A percentile compares a stretch with the other conserved stretches of the same genome.
phyloP scores from a whole-genome alignment of 2,888 invertebrate species.

The Empis livida region DNA sequence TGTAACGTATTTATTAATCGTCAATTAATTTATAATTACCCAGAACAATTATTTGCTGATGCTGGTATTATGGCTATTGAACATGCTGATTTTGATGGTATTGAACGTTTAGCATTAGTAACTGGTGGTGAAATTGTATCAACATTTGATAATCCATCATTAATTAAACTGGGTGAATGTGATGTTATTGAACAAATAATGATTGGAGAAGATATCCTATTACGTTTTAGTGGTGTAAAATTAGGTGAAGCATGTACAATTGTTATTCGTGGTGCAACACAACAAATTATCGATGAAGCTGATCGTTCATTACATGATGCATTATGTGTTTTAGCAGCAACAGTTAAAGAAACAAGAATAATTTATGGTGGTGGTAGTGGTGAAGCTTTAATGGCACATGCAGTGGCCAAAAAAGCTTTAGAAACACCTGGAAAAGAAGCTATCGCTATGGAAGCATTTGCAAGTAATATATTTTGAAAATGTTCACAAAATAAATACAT shows the following conservation, averaged over 20 bases:
- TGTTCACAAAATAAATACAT: background rate
- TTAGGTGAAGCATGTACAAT: constrained; percentile 95
- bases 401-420: constrained; percentile 68
- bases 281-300: constrained; percentile 97
- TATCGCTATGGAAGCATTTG: constrained; percentile 93
- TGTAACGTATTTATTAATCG: constrained; percentile 97
- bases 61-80: constrained; percentile 98
- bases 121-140: constrained; percentile 98
- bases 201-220: constrained; percentile 92
- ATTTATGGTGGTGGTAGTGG: constrained; percentile 90
- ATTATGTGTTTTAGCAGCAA: constrained; percentile 89
- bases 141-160: constrained; percentile 89
- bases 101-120: constrained; percentile 91
- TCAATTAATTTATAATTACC: constrained; percentile 99
- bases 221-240: constrained; percentile 90
- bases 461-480: constrained; percentile 37
- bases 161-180: constrained; percentile 87
- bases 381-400: constrained; percentile 95
- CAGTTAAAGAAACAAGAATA: constrained; percentile 83
- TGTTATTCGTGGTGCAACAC: constrained; percentile 93
- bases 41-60: constrained; percentile 98
- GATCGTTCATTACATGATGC: constrained; percentile 98
- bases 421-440: constrained; percentile 94
- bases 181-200: constrained; percentile 87
- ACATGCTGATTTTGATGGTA: constrained; percentile 99